Evolutionary conservation across 2,797 vertebrate genomes (phyloP).

Genomic region (Tapirus indicus): DNA sequence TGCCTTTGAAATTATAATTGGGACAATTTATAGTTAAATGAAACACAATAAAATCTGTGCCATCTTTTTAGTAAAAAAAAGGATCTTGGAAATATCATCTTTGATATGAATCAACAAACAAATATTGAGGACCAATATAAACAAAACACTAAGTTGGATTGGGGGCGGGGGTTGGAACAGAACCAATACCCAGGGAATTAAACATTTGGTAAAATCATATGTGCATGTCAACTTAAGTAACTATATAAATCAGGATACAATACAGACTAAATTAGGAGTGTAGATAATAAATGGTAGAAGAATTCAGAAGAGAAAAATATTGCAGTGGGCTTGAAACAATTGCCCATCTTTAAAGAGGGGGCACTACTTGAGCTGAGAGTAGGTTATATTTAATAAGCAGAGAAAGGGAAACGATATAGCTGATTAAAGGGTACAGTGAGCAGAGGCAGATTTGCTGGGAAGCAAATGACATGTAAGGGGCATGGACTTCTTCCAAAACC

Average conservation of each 20-base stretch:
- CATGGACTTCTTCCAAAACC: fast-evolving
- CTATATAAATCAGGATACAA: background rate
- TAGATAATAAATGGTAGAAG: background rate
- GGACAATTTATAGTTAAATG: slow-evolving; percentile 38
- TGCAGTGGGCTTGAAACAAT: background rate
- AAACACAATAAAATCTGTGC: background rate
- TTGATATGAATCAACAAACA: background rate
- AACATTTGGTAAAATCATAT: slow-evolving; percentile 36
- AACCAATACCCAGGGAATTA: background rate
- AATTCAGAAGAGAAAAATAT: background rate
- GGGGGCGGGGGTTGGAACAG: background rate
- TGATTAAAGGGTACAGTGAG: background rate
- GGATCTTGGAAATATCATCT: background rate
- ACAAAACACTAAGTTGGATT: background rate
- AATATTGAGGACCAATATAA: background rate
- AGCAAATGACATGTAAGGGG: background rate
- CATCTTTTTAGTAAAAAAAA: background rate
- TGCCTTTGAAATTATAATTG: slow-evolving; percentile 38
- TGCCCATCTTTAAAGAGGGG: background rate
- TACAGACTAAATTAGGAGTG: background rate
- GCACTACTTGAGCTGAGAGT: background rate
- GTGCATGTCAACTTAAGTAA: background rate
- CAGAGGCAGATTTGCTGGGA: background rate
- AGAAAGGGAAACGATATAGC: background rate
- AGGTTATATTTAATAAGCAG: background rate